A percentile compares a stretch with the other conserved stretches of the same genome.
Evolutionary conservation across 2,797 vertebrate species (phyloP).

Genomic region (Threskiornis aethiopicus): DNA sequence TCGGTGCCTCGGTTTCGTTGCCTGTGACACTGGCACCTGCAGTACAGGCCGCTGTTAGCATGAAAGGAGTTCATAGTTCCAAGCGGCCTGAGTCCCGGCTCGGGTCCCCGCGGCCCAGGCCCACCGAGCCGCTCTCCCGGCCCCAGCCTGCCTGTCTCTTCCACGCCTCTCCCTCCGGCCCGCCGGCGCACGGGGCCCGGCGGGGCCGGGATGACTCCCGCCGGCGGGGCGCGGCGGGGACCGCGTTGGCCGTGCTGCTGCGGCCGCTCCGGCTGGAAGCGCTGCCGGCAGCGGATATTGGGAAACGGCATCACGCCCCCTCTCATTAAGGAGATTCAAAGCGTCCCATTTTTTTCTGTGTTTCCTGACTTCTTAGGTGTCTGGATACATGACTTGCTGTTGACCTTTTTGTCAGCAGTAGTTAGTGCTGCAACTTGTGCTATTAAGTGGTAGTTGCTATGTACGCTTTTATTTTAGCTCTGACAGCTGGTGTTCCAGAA

Average conservation of each 20-base stretch:
- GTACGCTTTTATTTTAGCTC: rapidly evolving
- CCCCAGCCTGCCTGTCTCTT: no score
- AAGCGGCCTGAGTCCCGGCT: no score
- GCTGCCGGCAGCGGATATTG: rapidly evolving
- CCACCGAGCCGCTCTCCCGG: no score
- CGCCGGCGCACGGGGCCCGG: not conserved
- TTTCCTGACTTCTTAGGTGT: rapidly evolving
- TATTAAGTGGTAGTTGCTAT: rapidly evolving
- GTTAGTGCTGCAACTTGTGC: not conserved
- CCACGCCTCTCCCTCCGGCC: no score
- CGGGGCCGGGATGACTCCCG: not conserved
- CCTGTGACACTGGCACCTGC: no score
- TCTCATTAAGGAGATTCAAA: rapidly evolving
- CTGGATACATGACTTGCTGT: rapidly evolving
- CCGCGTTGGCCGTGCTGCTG: not conserved
- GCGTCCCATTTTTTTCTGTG: rapidly evolving
- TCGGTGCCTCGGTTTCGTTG: no score
- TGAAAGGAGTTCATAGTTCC: no score
- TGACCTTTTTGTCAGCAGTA: rapidly evolving
- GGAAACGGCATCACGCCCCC: not conserved
- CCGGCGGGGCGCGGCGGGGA: rapidly evolving
- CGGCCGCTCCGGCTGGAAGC: not conserved
- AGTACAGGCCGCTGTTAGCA: no score
- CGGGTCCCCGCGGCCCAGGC: no score
- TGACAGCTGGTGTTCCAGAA: not conserved